These are phyloP conservation scores for Maniola jurtina DNA, from an alignment of 1,140 invertebrate genomes.

Conservation along the genomic window DNA sequence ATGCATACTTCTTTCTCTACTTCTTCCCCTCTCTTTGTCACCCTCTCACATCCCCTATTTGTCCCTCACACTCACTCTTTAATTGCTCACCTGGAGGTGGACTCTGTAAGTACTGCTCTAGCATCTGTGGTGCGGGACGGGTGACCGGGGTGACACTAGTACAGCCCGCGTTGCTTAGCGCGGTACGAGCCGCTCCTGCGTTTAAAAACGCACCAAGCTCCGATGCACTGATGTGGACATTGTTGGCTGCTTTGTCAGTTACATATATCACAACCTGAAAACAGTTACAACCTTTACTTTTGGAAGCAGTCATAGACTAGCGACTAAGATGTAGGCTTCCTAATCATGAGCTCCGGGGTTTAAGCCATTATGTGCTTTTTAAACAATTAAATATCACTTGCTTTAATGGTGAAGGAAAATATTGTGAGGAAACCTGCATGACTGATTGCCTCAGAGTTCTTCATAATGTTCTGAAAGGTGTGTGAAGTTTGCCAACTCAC, in stretches of 20 bases:
- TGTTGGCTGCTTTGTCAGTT: constrained; percentile 85
- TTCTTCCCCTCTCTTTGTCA: too few relatives aligned
- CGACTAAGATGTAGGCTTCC: too few relatives aligned
- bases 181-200: constrained; percentile 84
- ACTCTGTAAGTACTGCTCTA: constrained; percentile 93
- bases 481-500: too few relatives aligned
- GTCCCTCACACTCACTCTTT: neutral
- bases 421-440: too few relatives aligned
- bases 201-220: constrained; percentile 85
- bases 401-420: too few relatives aligned
- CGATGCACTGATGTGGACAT: constrained; percentile 84
- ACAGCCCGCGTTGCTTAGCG: constrained; percentile 84
- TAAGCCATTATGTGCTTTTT: too few relatives aligned
- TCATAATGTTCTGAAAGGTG: too few relatives aligned
- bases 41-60: too few relatives aligned
- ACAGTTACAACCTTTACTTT: neutral
- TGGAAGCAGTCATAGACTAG: neutral
- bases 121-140: constrained; percentile 84
- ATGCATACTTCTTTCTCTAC: too few relatives aligned
- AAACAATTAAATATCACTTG: too few relatives aligned
- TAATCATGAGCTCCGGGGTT: too few relatives aligned
- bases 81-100: constrained; percentile 85
- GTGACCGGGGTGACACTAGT: constrained; percentile 81
- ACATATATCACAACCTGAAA: constrained; percentile 84
- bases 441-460: too few relatives aligned